Conservation (phyloP, 1,140 invertebrate species). For the Trichomalopsis sarcophagae region DNA sequence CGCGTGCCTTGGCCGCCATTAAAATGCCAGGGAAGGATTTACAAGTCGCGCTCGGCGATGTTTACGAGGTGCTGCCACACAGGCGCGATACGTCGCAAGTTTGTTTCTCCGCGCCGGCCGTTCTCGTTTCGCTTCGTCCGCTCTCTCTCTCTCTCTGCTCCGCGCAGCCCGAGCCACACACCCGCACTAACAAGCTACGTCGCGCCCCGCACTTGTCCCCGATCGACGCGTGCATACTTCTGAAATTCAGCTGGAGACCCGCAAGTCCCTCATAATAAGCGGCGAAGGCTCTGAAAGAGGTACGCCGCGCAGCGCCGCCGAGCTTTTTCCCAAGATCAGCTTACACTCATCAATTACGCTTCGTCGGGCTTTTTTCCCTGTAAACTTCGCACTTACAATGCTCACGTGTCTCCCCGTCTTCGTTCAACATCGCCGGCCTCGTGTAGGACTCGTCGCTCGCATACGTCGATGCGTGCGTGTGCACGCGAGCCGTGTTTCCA, state of each 20-base stretch:
- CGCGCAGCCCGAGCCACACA: background rate
- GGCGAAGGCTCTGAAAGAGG: too few species aligned
- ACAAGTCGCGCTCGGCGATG: slow-evolving; percentile 70
- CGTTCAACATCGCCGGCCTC: slow-evolving; percentile 19
- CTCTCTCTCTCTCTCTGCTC: too few species aligned
- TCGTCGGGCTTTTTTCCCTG: background rate
- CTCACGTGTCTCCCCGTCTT: background rate
- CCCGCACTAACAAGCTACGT: slow-evolving; percentile 16
- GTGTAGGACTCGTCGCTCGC: slow-evolving; percentile 60
- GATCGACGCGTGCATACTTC: slow-evolving; percentile 6
- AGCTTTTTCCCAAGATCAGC: background rate
- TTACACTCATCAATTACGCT: background rate
- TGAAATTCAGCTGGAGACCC: background rate
- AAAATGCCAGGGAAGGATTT: slow-evolving; percentile 74
- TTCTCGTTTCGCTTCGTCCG: slow-evolving; percentile 19
- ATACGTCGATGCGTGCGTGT: slow-evolving; percentile 58
- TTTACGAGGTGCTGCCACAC: slow-evolving; percentile 65
- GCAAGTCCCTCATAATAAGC: background rate
- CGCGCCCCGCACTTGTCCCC: background rate
- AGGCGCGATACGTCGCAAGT: slow-evolving; percentile 57
- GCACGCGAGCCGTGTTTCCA: slow-evolving; percentile 56
- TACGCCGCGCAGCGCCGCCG: background rate
- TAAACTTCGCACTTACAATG: background rate
- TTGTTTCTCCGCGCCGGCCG: slow-evolving; percentile 35
- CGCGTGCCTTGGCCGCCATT: slow-evolving; percentile 66